These are phyloP conservation scores for Drosophila borealis DNA, from an alignment of 2,888 invertebrate genomes.

Conservation along the genomic window DNA sequence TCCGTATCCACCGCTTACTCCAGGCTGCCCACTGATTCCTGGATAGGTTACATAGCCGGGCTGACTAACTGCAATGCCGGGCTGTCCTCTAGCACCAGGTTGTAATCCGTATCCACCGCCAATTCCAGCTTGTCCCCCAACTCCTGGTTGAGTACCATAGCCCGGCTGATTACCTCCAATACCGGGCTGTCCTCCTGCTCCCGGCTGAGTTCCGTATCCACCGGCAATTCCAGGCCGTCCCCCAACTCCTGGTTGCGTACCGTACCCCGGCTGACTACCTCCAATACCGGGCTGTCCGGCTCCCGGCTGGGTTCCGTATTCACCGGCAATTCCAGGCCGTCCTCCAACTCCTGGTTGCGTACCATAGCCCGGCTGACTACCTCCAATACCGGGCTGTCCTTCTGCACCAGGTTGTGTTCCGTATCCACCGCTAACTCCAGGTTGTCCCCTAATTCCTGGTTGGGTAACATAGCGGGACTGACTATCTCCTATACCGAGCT, in stretches of 20 bases:
- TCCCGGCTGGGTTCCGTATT: constrained; percentile 10
- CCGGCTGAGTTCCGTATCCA: constrained; percentile 18
- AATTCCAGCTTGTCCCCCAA: constrained; percentile 18
- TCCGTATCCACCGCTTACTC: constrained; percentile 17
- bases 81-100: background rate
- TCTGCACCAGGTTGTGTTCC: constrained; percentile 18
- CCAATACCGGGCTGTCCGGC: constrained; percentile 9
- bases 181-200: constrained; percentile 10
- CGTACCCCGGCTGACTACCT: constrained; percentile 16
- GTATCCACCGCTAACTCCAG: constrained; percentile 13
- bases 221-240: constrained; percentile 15
- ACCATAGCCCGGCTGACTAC: background rate
- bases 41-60: constrained; percentile 21
- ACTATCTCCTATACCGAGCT: constrained; percentile 1
- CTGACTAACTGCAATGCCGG: constrained; percentile 13
- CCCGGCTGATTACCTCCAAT: constrained; percentile 11
- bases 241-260: constrained; percentile 19
- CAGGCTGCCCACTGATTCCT: constrained; percentile 8
- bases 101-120: constrained; percentile 1
- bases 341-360: constrained; percentile 18
- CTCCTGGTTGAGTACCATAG: constrained; percentile 21
- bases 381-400: constrained; percentile 12
- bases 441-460: constrained; percentile 23
- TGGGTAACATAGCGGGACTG: constrained; percentile 19
- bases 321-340: constrained; percentile 7